Conservation (phyloP, 2,888 invertebrate genomes). For the Ypsolopha scabrella region DNA sequence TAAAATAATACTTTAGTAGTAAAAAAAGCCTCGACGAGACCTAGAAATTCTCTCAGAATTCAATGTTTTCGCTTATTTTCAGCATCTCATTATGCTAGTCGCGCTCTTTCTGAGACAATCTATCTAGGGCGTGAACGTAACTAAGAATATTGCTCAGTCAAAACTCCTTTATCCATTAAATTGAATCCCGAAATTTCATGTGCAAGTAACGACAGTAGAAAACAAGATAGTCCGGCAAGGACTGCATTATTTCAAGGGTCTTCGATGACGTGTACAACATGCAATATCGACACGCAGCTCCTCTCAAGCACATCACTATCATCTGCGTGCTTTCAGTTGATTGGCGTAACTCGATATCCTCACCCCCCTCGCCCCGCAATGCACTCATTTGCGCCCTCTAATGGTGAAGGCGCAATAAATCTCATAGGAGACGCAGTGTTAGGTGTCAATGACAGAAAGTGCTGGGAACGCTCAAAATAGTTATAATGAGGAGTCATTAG, state of each 20-base stretch:
- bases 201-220: too few relatives aligned
- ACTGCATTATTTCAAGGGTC: too few relatives aligned
- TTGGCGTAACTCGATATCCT: slow-evolving; percentile 66
- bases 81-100: background rate
- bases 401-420: slow-evolving; percentile 39
- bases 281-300: too few relatives aligned
- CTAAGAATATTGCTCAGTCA: too few relatives aligned
- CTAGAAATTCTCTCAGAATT: too few relatives aligned
- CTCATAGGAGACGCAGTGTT: slow-evolving; percentile 18
- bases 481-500: background rate
- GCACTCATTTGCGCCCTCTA: slow-evolving; percentile 47
- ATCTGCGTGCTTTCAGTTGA: slow-evolving; percentile 58
- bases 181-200: too few relatives aligned
- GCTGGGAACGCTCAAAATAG: background rate
- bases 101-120: too few relatives aligned
- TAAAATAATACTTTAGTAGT: background rate
- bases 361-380: slow-evolving; percentile 21
- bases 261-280: too few relatives aligned
- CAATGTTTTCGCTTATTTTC: background rate
- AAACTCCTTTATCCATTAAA: too few relatives aligned
- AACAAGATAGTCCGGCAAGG: too few relatives aligned
- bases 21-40: background rate
- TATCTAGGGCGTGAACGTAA: too few relatives aligned
- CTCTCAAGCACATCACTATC: too few relatives aligned
- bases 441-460: slow-evolving; percentile 5